Evolutionary conservation across 2,113 vertebrate genomes (phyloP).

Genomic region (Columba janthina): DNA sequence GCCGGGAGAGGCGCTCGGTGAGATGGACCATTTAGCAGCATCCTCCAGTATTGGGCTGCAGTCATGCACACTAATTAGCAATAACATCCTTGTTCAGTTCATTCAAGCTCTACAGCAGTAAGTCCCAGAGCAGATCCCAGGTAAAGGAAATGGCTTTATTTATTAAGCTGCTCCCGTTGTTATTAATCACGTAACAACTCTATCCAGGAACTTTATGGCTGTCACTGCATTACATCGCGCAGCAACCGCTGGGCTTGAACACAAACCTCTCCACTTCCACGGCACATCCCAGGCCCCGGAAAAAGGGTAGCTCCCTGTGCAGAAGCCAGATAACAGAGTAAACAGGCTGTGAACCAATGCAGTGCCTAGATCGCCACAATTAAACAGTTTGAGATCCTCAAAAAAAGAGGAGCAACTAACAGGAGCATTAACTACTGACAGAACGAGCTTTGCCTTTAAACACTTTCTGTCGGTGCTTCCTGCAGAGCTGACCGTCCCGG

Average conservation of each 20-base stretch:
- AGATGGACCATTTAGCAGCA: neutral
- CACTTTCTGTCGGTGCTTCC: neutral
- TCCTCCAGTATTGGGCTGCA: neutral
- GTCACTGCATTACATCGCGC: neutral
- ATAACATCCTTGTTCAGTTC: neutral
- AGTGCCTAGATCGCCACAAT: neutral
- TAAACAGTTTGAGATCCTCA: neutral
- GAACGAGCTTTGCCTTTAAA: neutral
- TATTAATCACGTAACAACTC: conserved; percentile 4
- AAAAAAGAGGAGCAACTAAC: neutral
- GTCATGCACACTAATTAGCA: neutral
- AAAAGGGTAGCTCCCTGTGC: neutral
- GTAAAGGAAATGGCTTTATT: neutral
- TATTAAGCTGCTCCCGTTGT: neutral
- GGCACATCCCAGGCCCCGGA: neutral
- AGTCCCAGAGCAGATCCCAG: neutral
- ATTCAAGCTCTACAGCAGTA: neutral
- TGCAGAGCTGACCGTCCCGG: neutral
- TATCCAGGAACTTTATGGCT: neutral
- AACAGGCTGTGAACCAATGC: neutral
- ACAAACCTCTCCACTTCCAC: neutral
- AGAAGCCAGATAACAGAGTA: neutral
- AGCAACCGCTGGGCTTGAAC: accelerated
- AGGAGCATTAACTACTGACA: neutral
- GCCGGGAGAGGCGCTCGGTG: neutral